Evolutionary conservation across 2,113 vertebrate genomes (phyloP).

Genomic region (Merops nubicus): DNA sequence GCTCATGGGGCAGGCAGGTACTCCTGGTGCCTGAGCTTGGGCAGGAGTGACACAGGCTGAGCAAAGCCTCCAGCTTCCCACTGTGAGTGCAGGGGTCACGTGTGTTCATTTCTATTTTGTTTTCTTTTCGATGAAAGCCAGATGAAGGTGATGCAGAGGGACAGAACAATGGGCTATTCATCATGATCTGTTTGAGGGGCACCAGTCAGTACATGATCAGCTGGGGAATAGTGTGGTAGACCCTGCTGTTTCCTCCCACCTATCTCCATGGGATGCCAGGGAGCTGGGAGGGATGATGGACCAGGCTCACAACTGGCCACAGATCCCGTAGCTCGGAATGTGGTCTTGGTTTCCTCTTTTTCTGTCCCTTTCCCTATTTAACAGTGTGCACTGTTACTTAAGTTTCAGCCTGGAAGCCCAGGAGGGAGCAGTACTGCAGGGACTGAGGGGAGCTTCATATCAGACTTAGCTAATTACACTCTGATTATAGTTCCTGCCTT

Average conservation of each 20-base stretch:
- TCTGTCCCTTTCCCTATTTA: conserved; percentile 22
- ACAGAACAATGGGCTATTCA: background rate
- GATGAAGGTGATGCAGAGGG: conserved; percentile 20
- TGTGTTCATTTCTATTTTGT: conserved; percentile 66
- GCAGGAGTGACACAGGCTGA: background rate
- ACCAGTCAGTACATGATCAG: background rate
- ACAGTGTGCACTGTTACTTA: conserved; percentile 44
- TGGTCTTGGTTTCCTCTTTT: conserved; percentile 1
- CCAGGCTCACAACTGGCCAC: background rate
- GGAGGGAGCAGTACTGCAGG: conserved; percentile 31
- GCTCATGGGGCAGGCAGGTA: conserved; percentile 87
- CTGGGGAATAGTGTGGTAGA: background rate
- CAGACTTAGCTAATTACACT: conserved; percentile 21
- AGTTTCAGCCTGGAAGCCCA: conserved; percentile 50
- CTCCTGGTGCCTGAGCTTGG: conserved; percentile 89
- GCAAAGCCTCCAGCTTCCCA: conserved; percentile 42
- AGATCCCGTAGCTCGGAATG: background rate
- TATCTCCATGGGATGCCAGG: background rate
- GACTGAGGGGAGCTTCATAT: conserved; percentile 7
- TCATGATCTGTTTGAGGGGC: background rate
- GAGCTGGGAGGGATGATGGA: conserved; percentile 27
- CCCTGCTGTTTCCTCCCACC: conserved; percentile 14
- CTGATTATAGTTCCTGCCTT: conserved; percentile 33
- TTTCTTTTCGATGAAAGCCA: conserved; percentile 51
- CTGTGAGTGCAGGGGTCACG: conserved; percentile 21